Conservation (phyloP, 35 echinoderm and acorn worm species). For the Heliocidaris tuberculata region DNA sequence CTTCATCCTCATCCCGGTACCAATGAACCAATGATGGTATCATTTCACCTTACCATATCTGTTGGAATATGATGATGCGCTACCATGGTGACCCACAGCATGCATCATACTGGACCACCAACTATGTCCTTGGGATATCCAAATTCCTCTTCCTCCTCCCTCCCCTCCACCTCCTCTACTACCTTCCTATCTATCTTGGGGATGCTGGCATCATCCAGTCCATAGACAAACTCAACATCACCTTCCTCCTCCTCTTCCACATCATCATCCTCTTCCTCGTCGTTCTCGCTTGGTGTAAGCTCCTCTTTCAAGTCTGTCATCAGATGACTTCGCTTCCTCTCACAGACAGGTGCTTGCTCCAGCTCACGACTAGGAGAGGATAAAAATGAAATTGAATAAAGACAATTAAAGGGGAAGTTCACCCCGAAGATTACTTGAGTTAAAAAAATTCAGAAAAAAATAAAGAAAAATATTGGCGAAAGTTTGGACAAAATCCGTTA, state of each 20-base stretch:
- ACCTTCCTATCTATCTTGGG: neutral
- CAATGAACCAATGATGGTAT: neutral
- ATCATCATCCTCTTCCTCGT: neutral
- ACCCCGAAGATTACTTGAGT: too few relatives aligned
- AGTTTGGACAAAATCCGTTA: too few relatives aligned
- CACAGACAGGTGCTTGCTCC: neutral
- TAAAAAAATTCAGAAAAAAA: too few relatives aligned
- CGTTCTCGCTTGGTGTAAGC: slow-evolving; percentile 46
- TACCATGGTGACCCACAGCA: neutral
- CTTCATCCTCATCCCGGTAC: neutral
- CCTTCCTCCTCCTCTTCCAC: slow-evolving; percentile 57
- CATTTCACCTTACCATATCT: neutral
- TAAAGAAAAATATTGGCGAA: too few relatives aligned
- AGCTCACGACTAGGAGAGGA: neutral
- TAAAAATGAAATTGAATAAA: neutral
- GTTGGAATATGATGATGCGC: neutral
- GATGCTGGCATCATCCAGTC: slow-evolving; percentile 12
- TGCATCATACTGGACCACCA: neutral
- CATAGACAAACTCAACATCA: slow-evolving; percentile 3
- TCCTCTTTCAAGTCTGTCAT: slow-evolving; percentile 23
- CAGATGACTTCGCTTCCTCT: neutral
- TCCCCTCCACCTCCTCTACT: neutral
- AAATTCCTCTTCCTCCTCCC: neutral
- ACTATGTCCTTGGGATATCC: neutral
- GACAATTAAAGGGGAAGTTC: too few relatives aligned